phyloP scores from a whole-genome alignment of 1,140 invertebrate species.

The Pogonomyrmex californicus region DNA sequence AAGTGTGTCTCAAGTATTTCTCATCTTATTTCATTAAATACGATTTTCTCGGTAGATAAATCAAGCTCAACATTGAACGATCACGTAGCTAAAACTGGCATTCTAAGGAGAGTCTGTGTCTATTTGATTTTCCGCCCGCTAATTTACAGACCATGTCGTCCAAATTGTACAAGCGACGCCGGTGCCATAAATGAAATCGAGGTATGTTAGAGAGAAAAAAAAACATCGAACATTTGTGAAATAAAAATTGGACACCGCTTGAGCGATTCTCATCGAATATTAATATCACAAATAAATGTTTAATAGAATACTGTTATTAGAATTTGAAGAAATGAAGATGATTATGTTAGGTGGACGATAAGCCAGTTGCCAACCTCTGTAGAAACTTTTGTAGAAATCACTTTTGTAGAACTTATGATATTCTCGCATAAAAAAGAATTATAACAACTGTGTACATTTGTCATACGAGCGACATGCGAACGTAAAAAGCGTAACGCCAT shows the following conservation, averaged over 20 bases:
- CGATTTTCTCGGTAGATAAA: conserved; percentile 39
- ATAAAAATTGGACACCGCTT: conserved; percentile 12
- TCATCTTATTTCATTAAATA: conserved; percentile 3
- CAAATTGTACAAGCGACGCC: not conserved
- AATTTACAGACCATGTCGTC: conserved; percentile 19
- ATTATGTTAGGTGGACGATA: conserved; percentile 64
- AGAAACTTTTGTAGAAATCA: not conserved
- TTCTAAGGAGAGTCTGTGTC: not conserved
- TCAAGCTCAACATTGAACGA: not conserved
- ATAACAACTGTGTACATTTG: conserved; percentile 25
- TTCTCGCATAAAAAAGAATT: conserved; percentile 23
- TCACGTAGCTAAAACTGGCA: conserved; percentile 24
- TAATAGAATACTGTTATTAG: conserved; percentile 2
- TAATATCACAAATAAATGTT: conserved; percentile 3
- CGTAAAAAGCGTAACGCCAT: not conserved
- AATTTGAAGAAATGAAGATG: conserved; percentile 71
- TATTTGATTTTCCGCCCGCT: conserved; percentile 18
- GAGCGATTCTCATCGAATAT: not conserved
- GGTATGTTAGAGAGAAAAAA: not conserved
- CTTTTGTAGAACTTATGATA: not conserved
- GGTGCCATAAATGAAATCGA: conserved; percentile 12
- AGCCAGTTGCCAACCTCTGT: not conserved
- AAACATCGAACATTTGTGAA: not conserved
- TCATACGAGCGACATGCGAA: conserved; percentile 18
- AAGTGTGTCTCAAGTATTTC: not conserved